phyloP scores from a whole-genome alignment of 2,113 vertebrate genomes.

The Ailurus styani region DNA sequence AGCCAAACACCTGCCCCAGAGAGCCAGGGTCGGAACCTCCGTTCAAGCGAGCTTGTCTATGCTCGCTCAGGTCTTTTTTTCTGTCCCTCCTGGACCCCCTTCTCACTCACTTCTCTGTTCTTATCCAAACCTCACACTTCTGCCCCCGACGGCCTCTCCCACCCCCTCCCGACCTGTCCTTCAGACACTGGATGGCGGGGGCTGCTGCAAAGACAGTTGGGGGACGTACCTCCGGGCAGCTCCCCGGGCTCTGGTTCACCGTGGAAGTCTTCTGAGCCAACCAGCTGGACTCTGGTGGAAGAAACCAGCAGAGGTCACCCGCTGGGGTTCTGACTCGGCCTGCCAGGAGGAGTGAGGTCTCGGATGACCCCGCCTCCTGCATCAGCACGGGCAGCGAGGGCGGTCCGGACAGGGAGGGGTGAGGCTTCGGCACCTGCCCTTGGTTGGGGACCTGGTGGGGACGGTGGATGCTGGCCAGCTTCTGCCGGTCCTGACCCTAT shows the following conservation, averaged over 20 bases:
- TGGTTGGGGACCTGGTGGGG: background rate
- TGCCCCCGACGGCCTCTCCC: background rate
- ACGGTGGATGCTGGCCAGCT: background rate
- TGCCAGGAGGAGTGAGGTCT: background rate
- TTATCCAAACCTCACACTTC: background rate
- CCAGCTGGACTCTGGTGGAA: conserved; percentile 37
- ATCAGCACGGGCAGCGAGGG: background rate
- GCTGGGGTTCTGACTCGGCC: background rate
- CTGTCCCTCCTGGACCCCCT: background rate
- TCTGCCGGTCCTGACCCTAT: background rate
- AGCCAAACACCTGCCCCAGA: background rate
- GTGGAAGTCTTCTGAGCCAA: conserved; percentile 53
- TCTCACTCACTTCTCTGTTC: background rate
- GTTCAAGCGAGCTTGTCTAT: background rate
- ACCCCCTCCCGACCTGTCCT: background rate
- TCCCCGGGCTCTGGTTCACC: conserved; percentile 19
- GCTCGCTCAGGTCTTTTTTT: background rate
- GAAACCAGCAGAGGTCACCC: background rate
- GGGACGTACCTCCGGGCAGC: conserved; percentile 27
- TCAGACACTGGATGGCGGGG: background rate
- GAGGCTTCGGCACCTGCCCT: background rate
- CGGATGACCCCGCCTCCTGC: background rate
- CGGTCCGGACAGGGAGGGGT: background rate
- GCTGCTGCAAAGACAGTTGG: background rate
- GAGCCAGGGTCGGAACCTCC: background rate